Base-by-base conservation (phyloP, 2,113 vertebrate species). In the Thymallus thymallus region DNA sequence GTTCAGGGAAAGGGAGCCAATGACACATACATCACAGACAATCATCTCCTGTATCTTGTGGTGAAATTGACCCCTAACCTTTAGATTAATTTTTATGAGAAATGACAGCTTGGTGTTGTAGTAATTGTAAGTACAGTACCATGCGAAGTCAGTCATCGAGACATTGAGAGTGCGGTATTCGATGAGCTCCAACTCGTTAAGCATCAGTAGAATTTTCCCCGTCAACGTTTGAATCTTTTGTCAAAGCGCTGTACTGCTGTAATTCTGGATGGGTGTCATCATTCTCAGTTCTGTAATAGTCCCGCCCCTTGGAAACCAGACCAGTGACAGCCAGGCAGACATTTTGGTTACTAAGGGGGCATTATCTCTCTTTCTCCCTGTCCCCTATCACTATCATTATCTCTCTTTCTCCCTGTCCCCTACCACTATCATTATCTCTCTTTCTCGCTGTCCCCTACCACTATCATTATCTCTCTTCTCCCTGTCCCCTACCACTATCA, bases 1-100 rank as follows among this genome's bases (percentile, higher is more conserved):
- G 67, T 88, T 89, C 85, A 89, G 83, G 83, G 90, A 91, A 91
- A 89, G 80, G 81, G 86, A 85, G 84, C 10, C 35, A 41, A 70
- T 48, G n/a, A 69, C 67, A 69, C 67, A 68, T n/a, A 32, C 35
- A 58, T 24, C 66, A 68, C 70, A 48, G 72, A 77, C 79, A 75
- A 61, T 81, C 60, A 46, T 30, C 35, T 51, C 13, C 48, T 51
- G 48, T 18, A 51, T 51, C 71, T 51, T 71, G 60, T 65, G 2
- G 48, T 77, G 84, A 80, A 81, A 79, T 30, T 79, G 82, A 88
- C 84, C 89, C 80, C 76, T 80, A 84, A 76, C 70, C 23, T 29
- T 71, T 26, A 79, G 87, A 85, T 85, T 75, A 83, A 85, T 71
- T 79, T 79, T 73, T 41, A 18, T 71, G 23, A 64, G 35, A 77